Conservation (phyloP, 2,113 vertebrate genomes). For the Crotalus tigris region DNA sequence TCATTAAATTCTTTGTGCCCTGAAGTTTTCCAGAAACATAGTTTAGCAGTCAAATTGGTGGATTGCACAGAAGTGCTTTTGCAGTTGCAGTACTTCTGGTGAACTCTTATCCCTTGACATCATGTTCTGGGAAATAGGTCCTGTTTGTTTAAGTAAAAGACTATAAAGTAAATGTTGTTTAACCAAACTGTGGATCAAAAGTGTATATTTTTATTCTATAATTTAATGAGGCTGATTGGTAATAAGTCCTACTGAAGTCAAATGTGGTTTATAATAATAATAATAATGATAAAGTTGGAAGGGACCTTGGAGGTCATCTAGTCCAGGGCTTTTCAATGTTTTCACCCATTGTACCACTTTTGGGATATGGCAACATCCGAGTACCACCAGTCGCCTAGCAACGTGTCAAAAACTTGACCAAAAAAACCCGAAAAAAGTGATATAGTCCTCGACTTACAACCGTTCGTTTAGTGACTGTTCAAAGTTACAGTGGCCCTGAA, state of each 20-base stretch:
- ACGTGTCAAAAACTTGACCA: too few species aligned
- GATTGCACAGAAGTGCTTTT: neutral
- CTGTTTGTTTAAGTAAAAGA: neutral
- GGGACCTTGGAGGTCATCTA: too few species aligned
- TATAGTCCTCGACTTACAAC: too few species aligned
- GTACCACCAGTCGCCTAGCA: too few species aligned
- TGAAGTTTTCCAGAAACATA: neutral
- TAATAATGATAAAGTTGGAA: too few species aligned
- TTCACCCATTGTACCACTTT: too few species aligned
- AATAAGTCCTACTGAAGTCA: neutral
- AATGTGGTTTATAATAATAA: too few species aligned
- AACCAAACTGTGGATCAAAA: neutral
- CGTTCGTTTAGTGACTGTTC: too few species aligned
- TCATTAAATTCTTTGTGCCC: neutral
- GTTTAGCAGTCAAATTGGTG: neutral
- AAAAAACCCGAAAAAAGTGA: too few species aligned
- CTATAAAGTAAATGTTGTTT: neutral
- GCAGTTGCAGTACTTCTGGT: neutral
- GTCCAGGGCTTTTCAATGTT: too few species aligned
- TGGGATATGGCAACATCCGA: too few species aligned
- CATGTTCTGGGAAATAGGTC: neutral
- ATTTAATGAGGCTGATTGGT: neutral
- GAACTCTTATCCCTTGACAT: neutral
- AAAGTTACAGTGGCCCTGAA: too few species aligned
- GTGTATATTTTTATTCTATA: neutral